Evolutionary conservation across 2,113 vertebrate species (phyloP), one percentile per base, ranked within the genome.

Genomic region (Saccopteryx bilineata): DNA sequence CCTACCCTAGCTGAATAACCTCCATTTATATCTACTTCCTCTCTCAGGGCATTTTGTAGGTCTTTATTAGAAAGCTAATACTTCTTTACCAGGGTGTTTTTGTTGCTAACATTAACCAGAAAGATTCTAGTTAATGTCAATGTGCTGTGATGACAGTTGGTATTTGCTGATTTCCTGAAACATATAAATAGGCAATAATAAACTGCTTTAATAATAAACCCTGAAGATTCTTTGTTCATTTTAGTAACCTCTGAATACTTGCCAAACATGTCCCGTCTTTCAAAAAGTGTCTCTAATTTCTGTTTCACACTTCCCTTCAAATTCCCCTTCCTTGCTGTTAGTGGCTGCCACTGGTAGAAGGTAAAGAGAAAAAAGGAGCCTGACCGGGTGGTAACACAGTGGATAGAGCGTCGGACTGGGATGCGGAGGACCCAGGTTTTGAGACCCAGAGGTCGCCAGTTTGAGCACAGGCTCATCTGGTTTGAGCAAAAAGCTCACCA

Each of bases 131-230:
- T 82, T 82, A 66, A 72, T 19, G 71, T 91, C 56, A 72, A 33
- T 66, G 50, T 72, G 23, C 9, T 80, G 9, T 46, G 60, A 82
- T 11, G 19, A 82, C 46, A 71, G 12, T 11, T 74, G 60, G 28
- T 48, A 93, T 58, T 83, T 78, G 17, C 72, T 91, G 71, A 91
- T 80, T 91, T 83, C 13, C 58, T 91, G 88, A 94, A 33, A 93
- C 18, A 52, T 24, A 69, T 5, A 12, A 95, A 68, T 23, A 58
- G 46, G 17, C 11, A 74, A 72, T 28, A 9, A 2, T 19, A 81
- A 68, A 9, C 3, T 65, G 80, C 80, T 60, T 69, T 85, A 18
- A 88, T 1, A 17, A 18, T 50, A 26, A 86, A 14, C 61, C 52
- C 56, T 75, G 26, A 50, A 46, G 84, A 61, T 28, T 14, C 23